These are phyloP conservation scores for Anser cygnoides DNA, from an alignment of 2,113 vertebrate genomes.

Conservation along the genomic window DNA sequence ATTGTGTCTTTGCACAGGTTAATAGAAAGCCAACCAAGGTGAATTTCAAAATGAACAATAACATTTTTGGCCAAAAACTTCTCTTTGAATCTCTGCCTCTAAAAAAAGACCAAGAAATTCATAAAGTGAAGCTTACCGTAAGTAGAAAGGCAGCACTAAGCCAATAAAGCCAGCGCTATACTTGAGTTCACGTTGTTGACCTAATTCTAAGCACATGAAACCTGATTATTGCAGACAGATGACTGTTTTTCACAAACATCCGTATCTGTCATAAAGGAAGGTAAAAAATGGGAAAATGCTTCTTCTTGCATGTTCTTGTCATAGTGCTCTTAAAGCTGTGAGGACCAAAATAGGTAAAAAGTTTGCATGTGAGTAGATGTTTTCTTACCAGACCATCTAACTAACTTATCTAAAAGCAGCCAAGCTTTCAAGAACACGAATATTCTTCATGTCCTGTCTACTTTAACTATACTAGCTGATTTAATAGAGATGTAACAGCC, in stretches of 20 bases:
- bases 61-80: neutral
- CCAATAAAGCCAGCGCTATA: neutral
- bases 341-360: slow-evolving; percentile 5
- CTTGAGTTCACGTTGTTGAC: neutral
- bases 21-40: neutral
- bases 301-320: neutral
- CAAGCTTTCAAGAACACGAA: neutral
- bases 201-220: neutral
- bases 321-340: neutral
- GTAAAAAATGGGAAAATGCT: neutral
- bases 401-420: neutral
- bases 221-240: neutral
- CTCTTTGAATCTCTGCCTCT: neutral
- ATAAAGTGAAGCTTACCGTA: neutral
- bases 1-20: neutral
- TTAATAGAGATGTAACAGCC: neutral
- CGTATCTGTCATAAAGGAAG: neutral
- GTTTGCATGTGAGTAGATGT: neutral
- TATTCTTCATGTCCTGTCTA: slow-evolving; percentile 1
- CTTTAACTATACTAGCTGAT: neutral
- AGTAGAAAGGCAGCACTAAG: neutral
- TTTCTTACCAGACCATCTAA: slow-evolving; percentile 1
- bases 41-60: neutral
- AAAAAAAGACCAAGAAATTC: neutral
- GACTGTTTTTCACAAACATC: neutral